Conservation (phyloP, 2,113 vertebrate species). For the Macaca nemestrina region DNA sequence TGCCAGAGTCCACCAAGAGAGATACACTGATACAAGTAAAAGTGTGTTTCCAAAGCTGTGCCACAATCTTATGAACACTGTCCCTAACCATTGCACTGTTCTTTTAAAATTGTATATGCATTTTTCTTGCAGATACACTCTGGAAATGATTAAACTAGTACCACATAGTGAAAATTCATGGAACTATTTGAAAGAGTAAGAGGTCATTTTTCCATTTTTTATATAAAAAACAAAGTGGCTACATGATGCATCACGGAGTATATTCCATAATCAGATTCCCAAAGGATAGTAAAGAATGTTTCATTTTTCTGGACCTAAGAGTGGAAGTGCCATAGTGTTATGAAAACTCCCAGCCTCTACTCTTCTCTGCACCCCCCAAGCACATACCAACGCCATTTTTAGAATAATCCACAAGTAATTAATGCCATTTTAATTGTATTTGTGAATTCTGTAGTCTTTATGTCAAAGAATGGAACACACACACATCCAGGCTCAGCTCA, state of each 20-base stretch:
- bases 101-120: background rate
- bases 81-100: background rate
- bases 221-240: background rate
- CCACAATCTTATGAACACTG: rapidly evolving
- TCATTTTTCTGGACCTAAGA: background rate
- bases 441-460: background rate
- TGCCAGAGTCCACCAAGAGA: background rate
- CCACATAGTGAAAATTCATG: constrained; percentile 98
- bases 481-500: no score
- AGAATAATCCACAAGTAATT: background rate
- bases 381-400: background rate
- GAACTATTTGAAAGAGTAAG: constrained; percentile 99
- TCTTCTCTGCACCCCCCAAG: background rate
- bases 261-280: background rate
- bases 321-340: background rate
- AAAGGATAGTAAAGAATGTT: background rate
- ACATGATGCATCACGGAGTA: background rate
- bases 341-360: background rate
- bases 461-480: no score
- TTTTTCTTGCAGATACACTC: no score
- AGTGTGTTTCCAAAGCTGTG: rapidly evolving
- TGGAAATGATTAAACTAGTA: constrained; percentile 92
- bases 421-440: background rate
- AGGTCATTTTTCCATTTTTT: background rate
- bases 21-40: background rate